Evolutionary conservation across 2,888 invertebrate genomes (phyloP), one percentile per base, ranked within the genome.

Genomic region (Bimastos eiseni): DNA sequence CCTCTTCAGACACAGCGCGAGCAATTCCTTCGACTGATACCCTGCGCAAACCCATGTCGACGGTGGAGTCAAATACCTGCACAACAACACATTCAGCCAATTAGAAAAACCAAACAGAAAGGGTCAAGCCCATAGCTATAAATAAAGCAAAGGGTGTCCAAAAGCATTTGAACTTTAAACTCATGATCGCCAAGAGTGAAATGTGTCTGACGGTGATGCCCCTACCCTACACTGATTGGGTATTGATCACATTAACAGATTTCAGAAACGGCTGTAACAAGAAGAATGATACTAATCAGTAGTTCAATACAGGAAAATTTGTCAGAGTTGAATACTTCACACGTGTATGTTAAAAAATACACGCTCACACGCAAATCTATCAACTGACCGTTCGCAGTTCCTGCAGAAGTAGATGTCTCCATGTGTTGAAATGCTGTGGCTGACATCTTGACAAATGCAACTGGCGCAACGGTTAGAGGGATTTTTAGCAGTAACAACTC

Each of bases 391-490:
- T 95, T 98, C 98, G 95, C 99, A 99, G 92, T 97, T 97, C 94
- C 97, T 96, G 94, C 99, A 99, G 94, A 98, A 98, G 94, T 98
- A 97, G 30, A 99, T 94, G 0, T 94, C 93, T 38, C 93, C 97
- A 95, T 98, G 98, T 95, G 99, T 99, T 0, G 98, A 98, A 94
- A 99, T 98, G 15, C 97, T 97, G 94, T 98, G 98, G 1, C 98
- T 98, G 91, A 99, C 97, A 94, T 97, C 97, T 55, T 97, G 97
- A 86, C 99, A 96, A 83, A 99, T 95, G 95, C 99, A 99, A 15
- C 97, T 97, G 0, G 98, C 97, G 95, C 99, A 99, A 98, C 98
- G 99, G 95, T 99, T 99, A 0, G 98, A 97, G 4, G 98, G 97
- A 96, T 99, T 99, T 49, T 99, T 97, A 93, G 98, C 97, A 91